phyloP scores from a whole-genome alignment of 2,113 vertebrate species.

The Setophaga kirtlandii region DNA sequence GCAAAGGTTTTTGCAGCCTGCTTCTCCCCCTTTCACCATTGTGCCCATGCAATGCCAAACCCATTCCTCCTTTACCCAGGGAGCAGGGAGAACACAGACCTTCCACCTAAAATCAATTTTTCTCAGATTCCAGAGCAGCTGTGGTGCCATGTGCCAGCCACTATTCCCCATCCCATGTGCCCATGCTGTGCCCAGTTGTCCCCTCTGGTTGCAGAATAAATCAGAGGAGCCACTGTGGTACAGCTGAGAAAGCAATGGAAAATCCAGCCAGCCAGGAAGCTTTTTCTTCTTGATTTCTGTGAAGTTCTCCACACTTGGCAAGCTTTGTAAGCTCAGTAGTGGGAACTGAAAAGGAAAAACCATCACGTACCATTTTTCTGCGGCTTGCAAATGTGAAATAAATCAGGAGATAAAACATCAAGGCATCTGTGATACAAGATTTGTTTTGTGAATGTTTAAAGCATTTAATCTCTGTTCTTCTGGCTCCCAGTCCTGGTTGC shows the following conservation, averaged over 20 bases:
- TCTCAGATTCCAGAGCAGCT: background rate
- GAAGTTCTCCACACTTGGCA: conserved; percentile 33
- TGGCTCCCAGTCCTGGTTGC: background rate
- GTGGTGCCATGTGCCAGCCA: background rate
- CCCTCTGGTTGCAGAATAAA: background rate
- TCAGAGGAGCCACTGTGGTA: background rate
- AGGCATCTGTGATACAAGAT: background rate
- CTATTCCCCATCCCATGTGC: background rate
- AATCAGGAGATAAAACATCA: conserved; percentile 49
- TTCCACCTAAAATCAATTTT: background rate
- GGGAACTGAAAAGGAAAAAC: conserved; percentile 50
- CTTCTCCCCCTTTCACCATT: background rate
- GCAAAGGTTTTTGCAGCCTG: background rate
- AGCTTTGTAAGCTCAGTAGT: background rate
- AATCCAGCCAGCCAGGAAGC: conserved; percentile 41
- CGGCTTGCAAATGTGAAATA: conserved; percentile 24
- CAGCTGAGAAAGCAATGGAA: conserved; percentile 58
- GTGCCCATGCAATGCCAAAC: background rate
- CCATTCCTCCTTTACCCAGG: background rate
- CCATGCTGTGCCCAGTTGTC: background rate
- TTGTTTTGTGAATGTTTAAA: background rate
- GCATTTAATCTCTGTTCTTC: background rate
- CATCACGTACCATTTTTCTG: conserved; percentile 44
- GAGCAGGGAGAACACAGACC: background rate
- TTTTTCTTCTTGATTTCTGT: conserved; percentile 30